Evolutionary conservation across 2,113 vertebrate species (phyloP), one percentile per base, ranked within the genome.

Genomic region (Phalacrocorax pelagicus): DNA sequence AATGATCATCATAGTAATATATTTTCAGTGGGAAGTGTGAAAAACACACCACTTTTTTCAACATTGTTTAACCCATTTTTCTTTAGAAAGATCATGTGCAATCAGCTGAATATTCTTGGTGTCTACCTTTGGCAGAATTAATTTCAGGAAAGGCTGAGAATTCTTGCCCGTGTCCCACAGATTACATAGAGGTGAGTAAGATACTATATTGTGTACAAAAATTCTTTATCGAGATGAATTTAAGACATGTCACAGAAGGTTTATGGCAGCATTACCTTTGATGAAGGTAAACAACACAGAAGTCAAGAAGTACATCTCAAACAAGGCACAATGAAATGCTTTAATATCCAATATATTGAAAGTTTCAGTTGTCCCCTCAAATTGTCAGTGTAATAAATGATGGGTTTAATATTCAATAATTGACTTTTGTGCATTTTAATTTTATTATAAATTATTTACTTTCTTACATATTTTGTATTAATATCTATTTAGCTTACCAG

Each of bases 91-190:
- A 98, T 65, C 96, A 98, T 46, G 4, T 52, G 44, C 92, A 69
- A 23, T 98, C 95, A 67, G 81, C 96, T 83, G 98, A 99, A 78
- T 91, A 97, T 65, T 96, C 97, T 34, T 98, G 98, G 88, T 99
- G 98, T 77, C 97, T 94, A 29, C 94, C 98, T 81, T 97, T 99
- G 63, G 96, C 98, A n/a, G 98, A 99, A 90, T 96, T 99, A 83
- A 99, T 99, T 96, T 98, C 97, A 65, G 98, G 96, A 69, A 99
- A 98, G 86, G 86, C 97, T 15, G 98, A 99, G 89, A 98, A 97
- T 98, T 96, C 97, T 95, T 99, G 98, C 42, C 98, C 98, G 6
- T 99, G 98, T 85, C 98, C 98, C 6, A 91, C 97, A 14, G 98
- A 99, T 85, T 99, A 98, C 36, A 96, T 96, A 40, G 98, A 99